Evolutionary conservation across 2,113 vertebrate species (phyloP), one percentile per base, ranked within the genome.

Genomic region (Hiodon alosoides): DNA sequence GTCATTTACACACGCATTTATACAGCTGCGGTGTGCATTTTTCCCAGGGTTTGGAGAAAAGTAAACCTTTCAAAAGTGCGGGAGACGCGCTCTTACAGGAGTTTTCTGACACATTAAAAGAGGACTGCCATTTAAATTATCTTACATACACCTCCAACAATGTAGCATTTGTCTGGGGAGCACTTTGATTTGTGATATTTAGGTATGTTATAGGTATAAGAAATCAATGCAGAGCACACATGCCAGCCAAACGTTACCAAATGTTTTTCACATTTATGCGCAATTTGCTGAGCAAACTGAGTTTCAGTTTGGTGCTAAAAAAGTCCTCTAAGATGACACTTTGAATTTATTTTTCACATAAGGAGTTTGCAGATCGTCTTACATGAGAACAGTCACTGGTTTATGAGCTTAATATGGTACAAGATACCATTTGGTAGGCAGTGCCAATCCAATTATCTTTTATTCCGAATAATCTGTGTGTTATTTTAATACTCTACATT

Each of bases 401-500:
- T 80, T 80, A 78, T 79, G 67, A 79, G 71, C 75, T 73, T 77
- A 65, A 62, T 74, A 71, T 70, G 78, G 69, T 52, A 69, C 68
- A 67, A 77, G 76, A 76, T 75, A 73, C 76, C 79, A 69, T 80
- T 79, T 70, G 75, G 76, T 67, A 79, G 10, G 47, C 67, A 72
- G 57, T 81, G 74, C 58, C 59, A 78, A 77, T 85, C 80, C 66
- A 85, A 82, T 84, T 78, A 80, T 70, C 71, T 8, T 54, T 70
- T 69, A 31, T 17, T 77, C 46, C 77, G 13, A 7, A 65, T 78
- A 75, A 86, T 84, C 81, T 73, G 69, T 6, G 52, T 17, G 67
- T 81, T 85, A 82, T 85, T 88, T 80, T 83, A 80, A 75, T 66
- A 67, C 64, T 72, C 17, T 52, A 51, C 46, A 69, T 82, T 77